Base-by-base conservation (phyloP, 2,888 invertebrate genomes). In the Meiosimyza platycephala region DNA sequence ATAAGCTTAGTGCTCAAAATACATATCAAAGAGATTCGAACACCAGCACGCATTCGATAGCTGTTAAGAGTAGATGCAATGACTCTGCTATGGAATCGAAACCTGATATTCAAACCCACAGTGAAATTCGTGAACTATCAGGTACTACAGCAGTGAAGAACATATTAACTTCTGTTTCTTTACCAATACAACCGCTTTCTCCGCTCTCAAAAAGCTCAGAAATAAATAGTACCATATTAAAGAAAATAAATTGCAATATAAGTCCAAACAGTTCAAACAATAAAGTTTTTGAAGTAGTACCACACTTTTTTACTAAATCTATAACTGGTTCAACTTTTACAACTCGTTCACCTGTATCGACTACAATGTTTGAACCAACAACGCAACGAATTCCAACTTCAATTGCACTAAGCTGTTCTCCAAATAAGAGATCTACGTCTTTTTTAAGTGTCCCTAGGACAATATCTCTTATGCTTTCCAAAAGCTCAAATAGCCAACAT, bases 381-480 rank as follows among this genome's bases (percentile, higher is more conserved):
- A 57, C 72, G 6, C 70, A 72, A 7, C 73, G 13, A 72, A 60
- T 33, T 48, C 16, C 69, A 60, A 12, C 50, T 5, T 51, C 69
- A 12, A 9, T 50, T 59, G 15, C 59, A 50, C 11, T 59, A 48
- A 68, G 28, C 15, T 67, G 67, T 33, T 13, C 57, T 50, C 12
- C 48, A 68, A 52, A 50, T 50, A 59, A 62, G 51, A 62, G 12
- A 3, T 57, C 67, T 13, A 70, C 73, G 15, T 78, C 82, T 5
- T 76, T 83, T n/a, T 77, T 83, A 57, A 78, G 80, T 22, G 77
- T 84, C 55, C 81, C 81, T 47, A 82, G 79, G 68, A 84, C 81
- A 71, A 83, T 83, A 71, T 81, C 82, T 13, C 57, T 83, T 68
- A 78, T 81, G 63, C 74, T 82, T 18, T 78, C 83, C 15, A 83